A percentile compares a stretch with the other conserved stretches of the same genome.
Evolutionary conservation across 2,113 vertebrate species (phyloP).

Genomic region (Neomonachus schauinslandi): DNA sequence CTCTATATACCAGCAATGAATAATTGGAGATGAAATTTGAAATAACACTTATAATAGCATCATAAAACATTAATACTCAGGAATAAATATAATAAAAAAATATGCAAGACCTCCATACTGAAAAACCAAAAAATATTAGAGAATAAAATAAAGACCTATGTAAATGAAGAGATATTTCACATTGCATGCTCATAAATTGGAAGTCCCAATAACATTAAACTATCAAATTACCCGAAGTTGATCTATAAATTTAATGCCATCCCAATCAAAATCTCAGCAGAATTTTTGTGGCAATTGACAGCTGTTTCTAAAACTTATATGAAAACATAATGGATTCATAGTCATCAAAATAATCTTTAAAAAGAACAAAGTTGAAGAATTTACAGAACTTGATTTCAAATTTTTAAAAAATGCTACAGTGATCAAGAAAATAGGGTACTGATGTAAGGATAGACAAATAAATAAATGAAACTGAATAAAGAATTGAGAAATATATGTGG

Average conservation of each 20-base stretch:
- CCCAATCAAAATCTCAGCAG: background rate
- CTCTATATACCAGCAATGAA: background rate
- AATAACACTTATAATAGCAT: background rate
- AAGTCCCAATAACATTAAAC: background rate
- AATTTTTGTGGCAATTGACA: background rate
- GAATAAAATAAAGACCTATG: background rate
- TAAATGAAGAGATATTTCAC: background rate
- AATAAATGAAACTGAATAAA: background rate
- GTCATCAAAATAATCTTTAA: background rate
- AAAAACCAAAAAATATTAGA: background rate
- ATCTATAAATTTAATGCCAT: background rate
- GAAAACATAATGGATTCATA: background rate
- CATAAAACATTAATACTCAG: background rate
- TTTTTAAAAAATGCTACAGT: background rate
- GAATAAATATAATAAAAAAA: background rate
- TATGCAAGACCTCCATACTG: background rate
- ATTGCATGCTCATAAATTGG: background rate
- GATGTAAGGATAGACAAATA: background rate
- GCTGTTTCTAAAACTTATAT: background rate
- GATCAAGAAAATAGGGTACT: constrained; percentile 14
- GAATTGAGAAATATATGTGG: background rate
- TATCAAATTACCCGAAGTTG: background rate
- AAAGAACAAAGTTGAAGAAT: background rate
- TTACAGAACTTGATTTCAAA: background rate
- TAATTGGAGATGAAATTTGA: background rate